phyloP scores from a whole-genome alignment of 2,113 vertebrate species.

The Rousettus leschenaultii region DNA sequence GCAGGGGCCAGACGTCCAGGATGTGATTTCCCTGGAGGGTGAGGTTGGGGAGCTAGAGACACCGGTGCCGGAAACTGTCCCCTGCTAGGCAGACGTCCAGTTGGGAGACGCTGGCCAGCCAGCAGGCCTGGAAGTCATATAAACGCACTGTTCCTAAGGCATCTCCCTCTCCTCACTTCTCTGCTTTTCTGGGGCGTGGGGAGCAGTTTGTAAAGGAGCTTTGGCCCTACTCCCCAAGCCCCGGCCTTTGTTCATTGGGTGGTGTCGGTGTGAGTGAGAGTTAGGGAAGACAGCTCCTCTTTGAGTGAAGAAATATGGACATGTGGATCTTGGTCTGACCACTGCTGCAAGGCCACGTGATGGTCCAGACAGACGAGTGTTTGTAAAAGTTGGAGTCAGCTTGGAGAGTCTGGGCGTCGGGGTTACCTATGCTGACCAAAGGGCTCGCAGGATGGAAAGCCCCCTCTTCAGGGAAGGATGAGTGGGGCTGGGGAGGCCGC shows the following conservation, averaged over 20 bases:
- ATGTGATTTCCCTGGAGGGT: background rate
- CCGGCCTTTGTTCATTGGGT: background rate
- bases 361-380: background rate
- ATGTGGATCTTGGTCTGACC: background rate
- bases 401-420: accelerated
- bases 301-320: accelerated
- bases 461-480: accelerated
- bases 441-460: background rate
- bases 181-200: background rate
- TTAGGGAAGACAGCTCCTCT: background rate
- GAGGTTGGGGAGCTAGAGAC: background rate
- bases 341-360: accelerated
- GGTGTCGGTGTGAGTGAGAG: accelerated
- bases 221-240: background rate
- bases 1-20: background rate
- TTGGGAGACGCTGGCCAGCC: background rate
- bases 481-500: accelerated
- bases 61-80: background rate
- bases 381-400: background rate
- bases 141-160: too few relatives aligned
- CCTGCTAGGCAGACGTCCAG: accelerated
- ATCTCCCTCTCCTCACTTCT: background rate
- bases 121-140: background rate
- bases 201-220: too few relatives aligned
- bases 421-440: background rate